Evolutionary conservation across 2,888 invertebrate genomes (phyloP).

Genomic region (Cryptophagus acutangulus): DNA sequence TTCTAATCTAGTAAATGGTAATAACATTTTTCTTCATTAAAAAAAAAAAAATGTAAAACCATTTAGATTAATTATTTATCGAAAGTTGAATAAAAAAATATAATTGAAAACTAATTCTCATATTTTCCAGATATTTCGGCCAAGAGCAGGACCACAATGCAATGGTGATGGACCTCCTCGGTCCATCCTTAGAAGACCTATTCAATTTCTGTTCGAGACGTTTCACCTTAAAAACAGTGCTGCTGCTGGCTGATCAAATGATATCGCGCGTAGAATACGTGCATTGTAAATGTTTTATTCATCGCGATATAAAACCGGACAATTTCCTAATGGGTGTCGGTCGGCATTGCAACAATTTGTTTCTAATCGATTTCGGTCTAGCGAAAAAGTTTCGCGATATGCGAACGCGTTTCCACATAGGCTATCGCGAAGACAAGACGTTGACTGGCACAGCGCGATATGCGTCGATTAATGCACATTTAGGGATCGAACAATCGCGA

Average conservation of each 20-base stretch:
- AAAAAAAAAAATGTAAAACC: too few species aligned
- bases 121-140: constrained; percentile 72
- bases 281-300: constrained; percentile 99
- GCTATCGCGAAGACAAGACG: constrained; percentile 96
- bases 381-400: constrained; percentile 98
- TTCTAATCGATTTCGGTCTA: constrained; percentile 98
- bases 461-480: constrained; percentile 98
- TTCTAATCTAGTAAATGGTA: too few species aligned
- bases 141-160: constrained; percentile 97
- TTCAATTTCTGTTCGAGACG: constrained; percentile 99
- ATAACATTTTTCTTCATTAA: too few species aligned
- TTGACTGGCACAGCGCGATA: constrained; percentile 68
- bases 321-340: constrained; percentile 99
- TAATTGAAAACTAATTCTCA: background rate
- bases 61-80: too few species aligned
- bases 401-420: constrained; percentile 86
- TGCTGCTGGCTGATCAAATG: constrained; percentile 94
- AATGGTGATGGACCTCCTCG: constrained; percentile 97
- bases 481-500: constrained; percentile 97
- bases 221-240: constrained; percentile 99
- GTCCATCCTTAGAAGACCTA: constrained; percentile 95
- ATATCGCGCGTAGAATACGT: constrained; percentile 95
- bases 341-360: constrained; percentile 95
- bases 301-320: constrained; percentile 96
- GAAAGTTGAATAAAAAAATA: too few species aligned